A percentile compares a stretch with the other conserved stretches of the same genome.
Evolutionary conservation across 2,797 vertebrate species (phyloP).

Genomic region (Anableps anableps): DNA sequence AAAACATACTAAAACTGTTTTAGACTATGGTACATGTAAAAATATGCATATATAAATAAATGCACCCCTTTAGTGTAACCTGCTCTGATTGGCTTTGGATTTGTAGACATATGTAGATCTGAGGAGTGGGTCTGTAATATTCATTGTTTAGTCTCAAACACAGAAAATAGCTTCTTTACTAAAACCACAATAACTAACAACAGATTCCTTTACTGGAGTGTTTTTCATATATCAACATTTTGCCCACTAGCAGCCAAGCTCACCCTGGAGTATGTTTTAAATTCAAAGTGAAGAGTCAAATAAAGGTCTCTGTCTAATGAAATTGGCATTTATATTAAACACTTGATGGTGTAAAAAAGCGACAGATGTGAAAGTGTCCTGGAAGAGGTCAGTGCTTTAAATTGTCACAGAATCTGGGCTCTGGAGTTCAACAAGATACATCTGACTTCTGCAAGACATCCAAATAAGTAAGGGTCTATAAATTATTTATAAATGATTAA

Average conservation of each 20-base stretch:
- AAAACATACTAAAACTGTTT: neutral
- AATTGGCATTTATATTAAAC: conserved; percentile 7
- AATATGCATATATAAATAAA: neutral
- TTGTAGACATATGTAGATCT: conserved; percentile 6
- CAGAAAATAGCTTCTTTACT: conserved; percentile 45
- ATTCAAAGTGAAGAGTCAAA: conserved; percentile 59
- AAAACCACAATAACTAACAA: conserved; percentile 53
- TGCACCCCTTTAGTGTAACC: neutral
- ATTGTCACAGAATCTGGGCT: neutral
- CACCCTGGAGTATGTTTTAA: conserved; percentile 57
- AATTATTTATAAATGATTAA: neutral
- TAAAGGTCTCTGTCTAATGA: conserved; percentile 39
- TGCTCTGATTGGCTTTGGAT: conserved; percentile 8
- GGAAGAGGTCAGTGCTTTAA: conserved; percentile 11
- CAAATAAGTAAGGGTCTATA: neutral
- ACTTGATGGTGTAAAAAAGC: conserved; percentile 5
- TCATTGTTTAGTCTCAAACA: conserved; percentile 47
- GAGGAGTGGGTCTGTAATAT: conserved; percentile 10
- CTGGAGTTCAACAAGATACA: neutral
- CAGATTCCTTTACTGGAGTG: conserved; percentile 40
- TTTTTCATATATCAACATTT: conserved; percentile 42
- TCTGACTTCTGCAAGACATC: neutral
- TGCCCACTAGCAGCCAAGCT: conserved; percentile 52
- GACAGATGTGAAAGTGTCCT: neutral
- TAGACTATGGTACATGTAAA: neutral